Base-by-base conservation (phyloP, 2,888 invertebrate species). In the Formica aserva region DNA sequence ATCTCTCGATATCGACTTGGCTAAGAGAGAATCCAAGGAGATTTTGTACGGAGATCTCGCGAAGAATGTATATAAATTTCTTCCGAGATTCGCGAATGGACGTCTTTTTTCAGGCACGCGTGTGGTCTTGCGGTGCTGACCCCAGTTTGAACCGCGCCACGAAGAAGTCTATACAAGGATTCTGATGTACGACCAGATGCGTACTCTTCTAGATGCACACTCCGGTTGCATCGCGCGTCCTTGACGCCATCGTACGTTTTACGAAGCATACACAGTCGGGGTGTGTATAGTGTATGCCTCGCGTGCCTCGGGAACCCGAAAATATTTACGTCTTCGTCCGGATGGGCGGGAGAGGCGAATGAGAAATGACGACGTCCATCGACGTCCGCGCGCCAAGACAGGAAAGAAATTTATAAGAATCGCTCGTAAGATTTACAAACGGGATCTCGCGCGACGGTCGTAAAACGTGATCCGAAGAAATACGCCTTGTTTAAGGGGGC, bases 61-160 rank as follows among this genome's bases (percentile, higher is more conserved):
- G 6, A 18, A 6, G 6, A 18, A 18, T 45, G 22, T 60, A 67
- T 9, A n/a, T 52, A n/a, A 26, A 18, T n/a, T 35, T 35, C 55
- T 41, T 29, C 38, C 41, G 57, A 78, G 69, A 67, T 63, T 71
- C 67, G 83, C 62, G 87, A 82, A 65, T 38, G 81, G 32, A 72
- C 60, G 75, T 72, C 66, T 45, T 18, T 32, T 60, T 38, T 48
- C 45, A 60, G 71, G 0, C 45, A 82, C 86, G 86, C 90, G 90
- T 89, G 90, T 88, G 90, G 88, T 90, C 89, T 86, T 82, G 63
- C 32, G 15, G 18, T 83, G 78, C 55, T 88, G 90, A 90, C 87
- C 89, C 41, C 86, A 32, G 84, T 81, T 89, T 89, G 86, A 83
- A 86, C 84, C 82, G 78, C 66, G 67, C 45, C 71, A 66, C 65